phyloP scores from a whole-genome alignment of 2,888 invertebrate species.

The Hydrotaea diabolus region DNA sequence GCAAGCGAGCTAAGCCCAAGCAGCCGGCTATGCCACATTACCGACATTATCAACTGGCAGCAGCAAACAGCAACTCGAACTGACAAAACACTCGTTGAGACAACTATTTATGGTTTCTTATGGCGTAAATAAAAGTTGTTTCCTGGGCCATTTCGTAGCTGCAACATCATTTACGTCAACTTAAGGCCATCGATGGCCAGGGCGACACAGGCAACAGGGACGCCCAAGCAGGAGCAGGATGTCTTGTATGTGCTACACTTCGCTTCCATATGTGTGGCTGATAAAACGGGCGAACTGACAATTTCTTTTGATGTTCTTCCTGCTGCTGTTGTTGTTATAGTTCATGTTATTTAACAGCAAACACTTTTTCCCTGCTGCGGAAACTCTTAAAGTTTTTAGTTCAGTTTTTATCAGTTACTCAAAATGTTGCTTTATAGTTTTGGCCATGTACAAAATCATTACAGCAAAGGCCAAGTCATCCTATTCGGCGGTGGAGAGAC shows the following conservation, averaged over 20 bases:
- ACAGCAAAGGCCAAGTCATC: background rate
- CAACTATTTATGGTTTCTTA: background rate
- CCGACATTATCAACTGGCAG: background rate
- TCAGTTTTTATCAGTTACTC: conserved; percentile 27
- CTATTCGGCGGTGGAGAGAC: background rate
- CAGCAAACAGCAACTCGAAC: background rate
- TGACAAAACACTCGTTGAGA: background rate
- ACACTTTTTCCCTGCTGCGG: background rate
- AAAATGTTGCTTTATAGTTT: conserved; percentile 3
- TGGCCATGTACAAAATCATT: background rate
- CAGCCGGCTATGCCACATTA: background rate
- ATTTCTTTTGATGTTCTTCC: conserved; percentile 5
- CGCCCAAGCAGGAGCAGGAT: background rate
- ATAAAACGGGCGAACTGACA: background rate
- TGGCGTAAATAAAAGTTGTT: conserved; percentile 19
- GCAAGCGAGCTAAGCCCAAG: background rate
- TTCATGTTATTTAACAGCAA: background rate
- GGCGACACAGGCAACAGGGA: too few relatives aligned
- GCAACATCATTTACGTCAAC: conserved; percentile 1
- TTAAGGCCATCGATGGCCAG: background rate
- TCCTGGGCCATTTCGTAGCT: conserved; percentile 11
- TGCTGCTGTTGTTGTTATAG: background rate
- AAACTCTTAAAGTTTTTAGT: conserved; percentile 20
- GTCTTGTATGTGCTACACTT: background rate
- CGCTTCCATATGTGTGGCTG: conserved; percentile 2